phyloP scores from a whole-genome alignment of 2,113 vertebrate genomes.

The Anguilla japonica region DNA sequence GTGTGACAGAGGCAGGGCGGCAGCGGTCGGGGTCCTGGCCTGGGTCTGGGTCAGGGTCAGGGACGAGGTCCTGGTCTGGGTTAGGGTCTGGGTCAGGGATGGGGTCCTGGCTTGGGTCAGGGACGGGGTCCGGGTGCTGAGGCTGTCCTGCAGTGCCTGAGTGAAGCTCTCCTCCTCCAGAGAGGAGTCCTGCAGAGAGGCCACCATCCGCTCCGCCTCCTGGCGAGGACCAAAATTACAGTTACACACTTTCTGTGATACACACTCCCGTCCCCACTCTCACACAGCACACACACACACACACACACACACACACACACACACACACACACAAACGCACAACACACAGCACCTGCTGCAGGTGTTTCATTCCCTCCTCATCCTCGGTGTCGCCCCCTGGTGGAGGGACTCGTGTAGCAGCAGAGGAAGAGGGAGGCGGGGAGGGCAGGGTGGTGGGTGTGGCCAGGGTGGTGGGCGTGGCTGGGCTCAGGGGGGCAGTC shows the following conservation, averaged over 20 bases:
- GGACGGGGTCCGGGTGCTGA: conserved; percentile 43
- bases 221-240: conserved; percentile 29
- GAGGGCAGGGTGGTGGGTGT: conserved; percentile 42
- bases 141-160: conserved; percentile 65
- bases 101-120: too few species aligned
- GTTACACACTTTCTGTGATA: not conserved
- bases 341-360: conserved; percentile 68
- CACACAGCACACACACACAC: too few species aligned
- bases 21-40: conserved; percentile 17
- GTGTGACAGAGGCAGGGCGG: conserved; percentile 74
- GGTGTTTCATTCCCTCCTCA: conserved; percentile 78
- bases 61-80: too few species aligned
- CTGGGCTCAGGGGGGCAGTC: conserved; percentile 47
- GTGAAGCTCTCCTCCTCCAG: conserved; percentile 77
- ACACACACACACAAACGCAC: not conserved
- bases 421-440: conserved; percentile 43
- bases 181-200: conserved; percentile 76
- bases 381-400: conserved; percentile 69
- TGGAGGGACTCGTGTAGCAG: conserved; percentile 50
- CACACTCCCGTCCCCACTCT: too few species aligned
- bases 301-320: not conserved
- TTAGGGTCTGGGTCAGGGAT: too few species aligned
- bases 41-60: too few species aligned
- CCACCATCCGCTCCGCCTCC: conserved; percentile 80
- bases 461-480: conserved; percentile 40